A percentile compares a stretch with the other conserved stretches of the same genome.
Conservation (phyloP, 35 echinoderm and acorn worm species). For the Patiria miniata region DNA sequence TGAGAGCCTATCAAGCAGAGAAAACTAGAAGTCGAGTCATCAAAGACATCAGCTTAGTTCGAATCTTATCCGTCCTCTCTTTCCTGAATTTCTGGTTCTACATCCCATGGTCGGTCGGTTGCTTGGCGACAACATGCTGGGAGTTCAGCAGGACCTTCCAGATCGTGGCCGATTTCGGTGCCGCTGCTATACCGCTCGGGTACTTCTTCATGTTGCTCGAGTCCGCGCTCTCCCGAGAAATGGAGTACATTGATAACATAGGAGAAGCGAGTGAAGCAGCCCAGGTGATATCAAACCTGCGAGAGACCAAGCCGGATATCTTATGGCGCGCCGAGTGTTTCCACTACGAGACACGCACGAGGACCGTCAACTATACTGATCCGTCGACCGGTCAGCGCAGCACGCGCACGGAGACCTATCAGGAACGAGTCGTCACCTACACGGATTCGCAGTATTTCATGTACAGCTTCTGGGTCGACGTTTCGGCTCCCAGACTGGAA, state of each 20-base stretch:
- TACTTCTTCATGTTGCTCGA: not conserved
- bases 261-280: not conserved
- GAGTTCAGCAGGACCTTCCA: not conserved
- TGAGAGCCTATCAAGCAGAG: not conserved
- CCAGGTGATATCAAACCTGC: not conserved
- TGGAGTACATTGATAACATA: not conserved
- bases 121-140: not conserved
- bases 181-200: not conserved
- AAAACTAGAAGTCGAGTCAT: not conserved
- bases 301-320: not conserved
- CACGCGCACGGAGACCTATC: not conserved
- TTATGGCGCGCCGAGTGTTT: not conserved
- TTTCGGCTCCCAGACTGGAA: not conserved
- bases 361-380: not conserved
- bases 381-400: not conserved
- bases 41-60: not conserved
- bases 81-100: not conserved
- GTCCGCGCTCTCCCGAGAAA: not conserved
- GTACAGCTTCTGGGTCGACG: not conserved
- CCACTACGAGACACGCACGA: slow-evolving; percentile 6
- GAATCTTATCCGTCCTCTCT: not conserved
- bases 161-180: not conserved
- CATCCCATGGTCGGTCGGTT: not conserved
- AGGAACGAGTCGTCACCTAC: not conserved
- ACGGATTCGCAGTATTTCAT: not conserved